Percentiles rank a stretch among this genome's conserved stretches.
Conservation (phyloP, 2,113 vertebrate species). For the Himantopus leucocephalus region DNA sequence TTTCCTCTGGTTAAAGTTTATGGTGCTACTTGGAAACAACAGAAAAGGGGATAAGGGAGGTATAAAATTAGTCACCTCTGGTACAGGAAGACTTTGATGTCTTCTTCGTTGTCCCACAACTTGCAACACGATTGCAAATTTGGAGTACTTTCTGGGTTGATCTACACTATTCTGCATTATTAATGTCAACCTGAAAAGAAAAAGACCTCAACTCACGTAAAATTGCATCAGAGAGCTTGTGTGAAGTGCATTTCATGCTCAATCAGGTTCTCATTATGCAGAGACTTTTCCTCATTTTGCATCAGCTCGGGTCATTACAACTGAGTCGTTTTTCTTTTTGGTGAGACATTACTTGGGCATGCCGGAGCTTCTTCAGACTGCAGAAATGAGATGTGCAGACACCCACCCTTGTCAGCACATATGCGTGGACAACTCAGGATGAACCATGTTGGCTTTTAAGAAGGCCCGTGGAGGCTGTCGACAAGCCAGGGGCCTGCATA, state of each 20-base stretch:
- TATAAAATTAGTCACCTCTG: not conserved
- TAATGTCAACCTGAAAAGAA: not conserved
- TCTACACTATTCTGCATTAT: not conserved
- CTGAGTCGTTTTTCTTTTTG: not conserved
- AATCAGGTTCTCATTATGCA: not conserved
- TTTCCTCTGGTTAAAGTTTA: not conserved
- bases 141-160: not conserved
- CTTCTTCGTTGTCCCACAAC: not conserved
- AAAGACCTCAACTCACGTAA: not conserved
- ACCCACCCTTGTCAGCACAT: not conserved
- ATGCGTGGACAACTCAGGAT: not conserved
- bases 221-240: not conserved
- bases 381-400: not conserved
- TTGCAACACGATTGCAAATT: not conserved
- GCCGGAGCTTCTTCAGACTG: not conserved
- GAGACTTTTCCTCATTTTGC: not conserved
- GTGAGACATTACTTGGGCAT: not conserved
- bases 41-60: not conserved
- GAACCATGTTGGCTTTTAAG: not conserved
- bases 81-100: not conserved
- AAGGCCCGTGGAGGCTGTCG: not conserved
- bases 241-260: conserved; percentile 4
- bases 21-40: not conserved
- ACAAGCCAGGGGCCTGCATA: not conserved
- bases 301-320: not conserved